Evolutionary conservation across 2,888 invertebrate species (phyloP).

Genomic region (Pseudanteris insignis): DNA sequence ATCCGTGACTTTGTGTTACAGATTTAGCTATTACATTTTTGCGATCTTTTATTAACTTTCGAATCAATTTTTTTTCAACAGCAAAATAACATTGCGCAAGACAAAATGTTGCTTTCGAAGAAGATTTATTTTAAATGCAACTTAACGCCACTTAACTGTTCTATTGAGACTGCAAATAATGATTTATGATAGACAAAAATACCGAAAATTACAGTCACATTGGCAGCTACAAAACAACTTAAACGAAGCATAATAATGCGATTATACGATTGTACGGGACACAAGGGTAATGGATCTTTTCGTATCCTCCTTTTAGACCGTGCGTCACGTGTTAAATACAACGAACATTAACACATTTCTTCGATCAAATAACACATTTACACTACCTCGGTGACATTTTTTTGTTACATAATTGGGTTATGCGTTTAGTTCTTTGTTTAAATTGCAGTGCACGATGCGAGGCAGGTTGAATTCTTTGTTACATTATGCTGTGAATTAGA

Average conservation of each 20-base stretch:
- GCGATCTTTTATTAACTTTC: too few species aligned
- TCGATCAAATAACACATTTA: constrained; percentile 17
- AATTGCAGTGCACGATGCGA: background rate
- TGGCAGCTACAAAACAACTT: constrained; percentile 15
- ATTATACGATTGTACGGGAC: constrained; percentile 27
- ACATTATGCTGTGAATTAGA: background rate
- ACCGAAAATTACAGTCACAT: constrained; percentile 24
- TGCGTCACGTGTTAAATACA: constrained; percentile 14
- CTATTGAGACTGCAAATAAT: too few species aligned
- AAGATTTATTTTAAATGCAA: constrained; percentile 24
- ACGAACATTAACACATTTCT: constrained; percentile 5
- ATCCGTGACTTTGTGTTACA: too few species aligned
- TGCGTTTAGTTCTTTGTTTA: constrained; percentile 1
- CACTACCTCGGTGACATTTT: constrained; percentile 7
- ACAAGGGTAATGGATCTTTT: constrained; percentile 19
- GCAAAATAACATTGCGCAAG: too few species aligned
- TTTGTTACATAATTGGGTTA: constrained; percentile 9
- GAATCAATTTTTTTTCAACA: too few species aligned
- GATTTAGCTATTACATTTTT: too few species aligned
- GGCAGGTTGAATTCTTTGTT: background rate
- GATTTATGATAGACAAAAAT: too few species aligned
- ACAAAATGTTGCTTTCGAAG: too few species aligned
- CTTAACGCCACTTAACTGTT: constrained; percentile 33
- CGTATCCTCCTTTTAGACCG: constrained; percentile 3
- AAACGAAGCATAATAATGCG: constrained; percentile 34